phyloP scores from a whole-genome alignment of 2,797 vertebrate genomes.

The Anguilla anguilla region DNA sequence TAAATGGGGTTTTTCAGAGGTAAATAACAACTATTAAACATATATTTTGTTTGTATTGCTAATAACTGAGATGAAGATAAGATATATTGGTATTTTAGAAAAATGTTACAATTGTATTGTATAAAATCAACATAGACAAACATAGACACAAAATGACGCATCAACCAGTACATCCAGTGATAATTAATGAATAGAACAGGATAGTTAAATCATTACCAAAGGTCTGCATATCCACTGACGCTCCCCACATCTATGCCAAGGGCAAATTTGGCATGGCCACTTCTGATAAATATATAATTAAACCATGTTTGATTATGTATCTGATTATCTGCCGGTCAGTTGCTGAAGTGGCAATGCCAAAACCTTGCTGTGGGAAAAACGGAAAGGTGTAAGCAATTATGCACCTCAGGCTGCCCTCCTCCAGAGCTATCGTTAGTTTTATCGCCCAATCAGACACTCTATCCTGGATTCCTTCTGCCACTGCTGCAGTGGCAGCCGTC shows the following conservation, averaged over 20 bases:
- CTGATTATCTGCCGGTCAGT: conserved; percentile 30
- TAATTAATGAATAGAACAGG: not conserved
- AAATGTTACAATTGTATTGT: too few relatives aligned
- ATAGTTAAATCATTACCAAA: not conserved
- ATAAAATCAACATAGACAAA: too few relatives aligned
- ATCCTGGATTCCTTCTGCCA: conserved; percentile 24
- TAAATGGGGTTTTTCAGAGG: too few relatives aligned
- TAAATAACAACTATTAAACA: too few relatives aligned
- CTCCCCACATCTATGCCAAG: not conserved
- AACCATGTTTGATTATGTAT: conserved; percentile 4
- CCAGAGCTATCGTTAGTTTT: conserved; percentile 30
- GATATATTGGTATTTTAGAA: too few relatives aligned
- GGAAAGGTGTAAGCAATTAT: conserved; percentile 30
- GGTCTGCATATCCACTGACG: too few relatives aligned
- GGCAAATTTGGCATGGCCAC: not conserved
- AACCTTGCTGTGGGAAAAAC: conserved; percentile 20
- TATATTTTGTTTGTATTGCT: too few relatives aligned
- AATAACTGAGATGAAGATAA: too few relatives aligned
- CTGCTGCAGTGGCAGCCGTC: conserved; percentile 33
- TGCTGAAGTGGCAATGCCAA: conserved; percentile 16
- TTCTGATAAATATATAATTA: conserved; percentile 4
- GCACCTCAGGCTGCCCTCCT: conserved; percentile 23
- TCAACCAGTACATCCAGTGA: too few relatives aligned
- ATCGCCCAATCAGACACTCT: conserved; percentile 38
- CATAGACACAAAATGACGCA: too few relatives aligned